These are phyloP conservation scores for Vulpes ferrilata DNA, from an alignment of 2,113 vertebrate species.

Conservation along the genomic window DNA sequence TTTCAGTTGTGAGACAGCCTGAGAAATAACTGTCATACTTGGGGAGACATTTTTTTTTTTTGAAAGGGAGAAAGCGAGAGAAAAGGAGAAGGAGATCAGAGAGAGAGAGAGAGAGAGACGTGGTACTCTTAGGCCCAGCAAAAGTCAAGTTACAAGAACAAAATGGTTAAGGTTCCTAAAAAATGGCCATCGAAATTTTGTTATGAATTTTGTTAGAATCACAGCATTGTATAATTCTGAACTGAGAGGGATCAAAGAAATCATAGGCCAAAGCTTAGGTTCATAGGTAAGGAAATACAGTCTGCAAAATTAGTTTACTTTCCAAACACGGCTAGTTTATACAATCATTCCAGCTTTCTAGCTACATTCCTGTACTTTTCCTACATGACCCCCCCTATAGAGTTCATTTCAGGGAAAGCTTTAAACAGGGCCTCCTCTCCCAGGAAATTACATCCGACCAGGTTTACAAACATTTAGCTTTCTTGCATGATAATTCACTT, in stretches of 20 bases:
- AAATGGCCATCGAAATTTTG: neutral
- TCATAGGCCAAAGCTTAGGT: conserved; percentile 10
- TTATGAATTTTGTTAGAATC: neutral
- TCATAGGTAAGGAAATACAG: conserved; percentile 27
- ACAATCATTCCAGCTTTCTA: neutral
- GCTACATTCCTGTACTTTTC: conserved; percentile 64
- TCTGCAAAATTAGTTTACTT: conserved; percentile 20
- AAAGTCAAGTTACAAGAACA: conserved; percentile 43
- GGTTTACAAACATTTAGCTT: conserved; percentile 65
- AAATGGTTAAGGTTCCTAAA: neutral
- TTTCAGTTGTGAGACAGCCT: conserved; percentile 70
- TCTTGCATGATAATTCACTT: neutral
- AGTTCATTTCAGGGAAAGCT: conserved; percentile 60
- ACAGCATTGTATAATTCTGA: neutral
- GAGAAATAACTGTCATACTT: conserved; percentile 47
- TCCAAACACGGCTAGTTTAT: neutral
- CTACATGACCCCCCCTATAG: conserved; percentile 32
- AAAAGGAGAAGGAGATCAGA: neutral
- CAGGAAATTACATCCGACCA: conserved; percentile 14
- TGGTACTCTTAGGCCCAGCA: neutral
- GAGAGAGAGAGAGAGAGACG: neutral
- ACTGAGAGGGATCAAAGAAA: neutral
- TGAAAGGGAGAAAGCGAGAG: neutral
- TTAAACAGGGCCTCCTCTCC: conserved; percentile 27
- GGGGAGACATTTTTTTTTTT: conserved; percentile 48